Evolutionary conservation across 53 echinoderm and acorn worm species (phyloP), one percentile per base, ranked within the genome.

Genomic region (Arbacia lixula): DNA sequence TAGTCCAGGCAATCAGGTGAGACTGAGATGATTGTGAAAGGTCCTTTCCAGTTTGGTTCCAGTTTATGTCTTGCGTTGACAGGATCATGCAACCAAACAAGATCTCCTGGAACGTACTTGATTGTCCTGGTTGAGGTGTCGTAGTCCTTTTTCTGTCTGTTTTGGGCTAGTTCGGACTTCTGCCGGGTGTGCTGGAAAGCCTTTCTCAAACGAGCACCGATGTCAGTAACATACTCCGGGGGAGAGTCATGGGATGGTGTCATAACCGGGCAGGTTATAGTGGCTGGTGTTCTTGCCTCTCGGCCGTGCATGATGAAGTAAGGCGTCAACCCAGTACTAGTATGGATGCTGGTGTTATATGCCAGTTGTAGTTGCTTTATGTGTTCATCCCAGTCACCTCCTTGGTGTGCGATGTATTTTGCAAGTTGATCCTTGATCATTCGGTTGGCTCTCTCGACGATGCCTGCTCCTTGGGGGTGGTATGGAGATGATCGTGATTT

Each of bases 361-460:
- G 85, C 86, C 11, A 86, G 34, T 43, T 73, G 31, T 4, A 86
- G 36, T 11, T 86, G 86, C 29, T 31, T 21, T 1, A 86, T 14
- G 41, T 61, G 73, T 17, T 41, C 20, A 49, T 86, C 86, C 73
- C 60, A 85, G 5, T 85, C 85, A 57, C 58, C 40, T 27, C 72
- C 71, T 56, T 39, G 36, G 12, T 72, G 39, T 3, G 75, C 73
- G 30, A 73, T 27, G 28, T 86, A 73, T 37, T 73, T 57, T 14
- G 57, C 73, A 10, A 86, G 36, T 41, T 86, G 73, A n/a, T 86
- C 74, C 31, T 72, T 86, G 37, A 55, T 36, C 9, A 76, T 24
- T 32, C 56, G 54, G 56, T 76, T 76, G n/a, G 56, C 21, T 35
- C 56, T 31, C 36, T 76, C 76, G 2, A 76, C 76, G 32, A 76